phyloP scores from a whole-genome alignment of 2,888 invertebrate species.

The Ecdyonurus torrentis region DNA sequence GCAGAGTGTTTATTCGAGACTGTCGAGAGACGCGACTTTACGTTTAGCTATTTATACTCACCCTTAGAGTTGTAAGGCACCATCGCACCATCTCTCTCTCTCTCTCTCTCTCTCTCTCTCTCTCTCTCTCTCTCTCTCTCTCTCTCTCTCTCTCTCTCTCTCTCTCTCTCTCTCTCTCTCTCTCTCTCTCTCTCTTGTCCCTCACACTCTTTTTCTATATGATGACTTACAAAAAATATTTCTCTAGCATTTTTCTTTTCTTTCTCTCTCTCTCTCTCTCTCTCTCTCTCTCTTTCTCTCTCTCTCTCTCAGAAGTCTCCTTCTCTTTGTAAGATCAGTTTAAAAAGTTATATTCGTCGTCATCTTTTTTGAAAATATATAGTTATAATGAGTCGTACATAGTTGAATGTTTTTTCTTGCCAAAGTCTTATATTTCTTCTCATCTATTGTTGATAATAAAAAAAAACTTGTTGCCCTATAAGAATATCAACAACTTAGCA shows the following conservation, averaged over 20 bases:
- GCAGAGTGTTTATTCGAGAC: not conserved
- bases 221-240: no score
- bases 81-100: no score
- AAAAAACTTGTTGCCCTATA: not conserved
- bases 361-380: not conserved
- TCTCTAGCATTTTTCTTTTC: no score
- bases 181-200: not conserved
- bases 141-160: not conserved
- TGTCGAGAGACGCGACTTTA: not conserved
- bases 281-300: not conserved
- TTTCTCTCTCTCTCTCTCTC: not conserved
- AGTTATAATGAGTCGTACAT: not conserved
- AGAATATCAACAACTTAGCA: not conserved
- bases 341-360: not conserved
- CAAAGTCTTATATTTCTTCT: not conserved
- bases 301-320: not conserved
- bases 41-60: not conserved
- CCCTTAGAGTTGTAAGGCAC: no score
- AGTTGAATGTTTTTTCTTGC: not conserved
- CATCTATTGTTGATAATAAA: no score
- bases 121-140: not conserved
- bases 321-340: not conserved
- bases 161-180: not conserved
- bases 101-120: not conserved
- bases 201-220: not conserved